A percentile compares a stretch with the other conserved stretches of the same genome.
Evolutionary conservation across 2,888 invertebrate genomes (phyloP).

Genomic region (Apodemia mormo): DNA sequence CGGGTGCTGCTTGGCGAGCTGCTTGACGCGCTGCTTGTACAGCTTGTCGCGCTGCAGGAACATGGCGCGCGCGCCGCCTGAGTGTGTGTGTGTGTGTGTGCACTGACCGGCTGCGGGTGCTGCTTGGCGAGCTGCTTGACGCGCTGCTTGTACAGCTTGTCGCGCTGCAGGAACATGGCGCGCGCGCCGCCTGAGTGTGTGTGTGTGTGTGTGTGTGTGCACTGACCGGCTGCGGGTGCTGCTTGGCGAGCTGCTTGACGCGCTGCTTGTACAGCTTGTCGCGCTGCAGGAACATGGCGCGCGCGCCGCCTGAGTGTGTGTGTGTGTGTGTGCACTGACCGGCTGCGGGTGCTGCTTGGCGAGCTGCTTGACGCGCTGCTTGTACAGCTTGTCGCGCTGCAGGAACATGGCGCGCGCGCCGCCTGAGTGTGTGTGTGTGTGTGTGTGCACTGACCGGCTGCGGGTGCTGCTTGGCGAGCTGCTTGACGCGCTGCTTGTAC

Average conservation of each 20-base stretch:
- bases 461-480: conserved; percentile 67
- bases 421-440: conserved; percentile 35
- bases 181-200: conserved; percentile 59
- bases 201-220: background rate
- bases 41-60: conserved; percentile 75
- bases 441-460: conserved; percentile 57
- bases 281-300: conserved; percentile 67
- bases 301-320: conserved; percentile 46
- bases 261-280: conserved; percentile 76
- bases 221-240: conserved; percentile 67
- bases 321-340: conserved; percentile 44
- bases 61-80: conserved; percentile 56
- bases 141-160: conserved; percentile 74
- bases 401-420: conserved; percentile 64
- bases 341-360: conserved; percentile 70
- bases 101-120: conserved; percentile 65
- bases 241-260: conserved; percentile 69
- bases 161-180: conserved; percentile 68
- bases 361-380: conserved; percentile 70
- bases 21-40: conserved; percentile 73
- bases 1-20: conserved; percentile 67
- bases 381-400: conserved; percentile 74
- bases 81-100: background rate
- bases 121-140: conserved; percentile 71
- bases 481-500: conserved; percentile 73